Conservation (phyloP, 2,888 invertebrate species). For the Lasioglossum malachurum region DNA sequence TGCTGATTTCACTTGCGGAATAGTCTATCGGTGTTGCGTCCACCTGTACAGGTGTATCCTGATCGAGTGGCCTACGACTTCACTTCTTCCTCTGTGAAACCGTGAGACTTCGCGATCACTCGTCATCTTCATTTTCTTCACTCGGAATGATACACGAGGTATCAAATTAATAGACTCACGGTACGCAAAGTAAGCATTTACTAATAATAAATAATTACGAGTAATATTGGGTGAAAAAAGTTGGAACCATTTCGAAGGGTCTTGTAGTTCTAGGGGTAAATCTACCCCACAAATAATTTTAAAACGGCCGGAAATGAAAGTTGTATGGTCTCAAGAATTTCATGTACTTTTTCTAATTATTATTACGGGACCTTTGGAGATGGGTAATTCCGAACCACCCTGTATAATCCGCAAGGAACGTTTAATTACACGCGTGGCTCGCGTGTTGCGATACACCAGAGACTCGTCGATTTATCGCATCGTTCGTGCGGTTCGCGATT, state of each 20-base stretch:
- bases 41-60: not conserved
- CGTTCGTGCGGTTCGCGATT: constrained; percentile 3
- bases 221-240: not conserved
- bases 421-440: constrained; percentile 46
- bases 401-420: constrained; percentile 22
- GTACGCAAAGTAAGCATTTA: not conserved
- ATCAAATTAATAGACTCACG: too few species aligned
- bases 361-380: not conserved
- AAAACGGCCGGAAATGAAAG: not conserved
- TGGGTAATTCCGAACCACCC: constrained; percentile 4
- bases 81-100: not conserved
- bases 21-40: not conserved
- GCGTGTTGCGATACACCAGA: constrained; percentile 28
- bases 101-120: not conserved
- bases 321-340: not conserved
- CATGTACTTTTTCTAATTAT: not conserved
- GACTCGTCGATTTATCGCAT: constrained; percentile 21
- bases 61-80: not conserved
- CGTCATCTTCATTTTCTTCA: not conserved
- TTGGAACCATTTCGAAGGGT: not conserved
- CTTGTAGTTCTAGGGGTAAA: not conserved
- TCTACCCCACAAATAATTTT: not conserved
- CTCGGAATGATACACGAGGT: not conserved
- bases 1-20: constrained; percentile 24
- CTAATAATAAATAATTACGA: too few species aligned